Percentiles rank a stretch among this genome's conserved stretches.
Conservation (phyloP, 1,140 invertebrate species). For the Aethina tumida region DNA sequence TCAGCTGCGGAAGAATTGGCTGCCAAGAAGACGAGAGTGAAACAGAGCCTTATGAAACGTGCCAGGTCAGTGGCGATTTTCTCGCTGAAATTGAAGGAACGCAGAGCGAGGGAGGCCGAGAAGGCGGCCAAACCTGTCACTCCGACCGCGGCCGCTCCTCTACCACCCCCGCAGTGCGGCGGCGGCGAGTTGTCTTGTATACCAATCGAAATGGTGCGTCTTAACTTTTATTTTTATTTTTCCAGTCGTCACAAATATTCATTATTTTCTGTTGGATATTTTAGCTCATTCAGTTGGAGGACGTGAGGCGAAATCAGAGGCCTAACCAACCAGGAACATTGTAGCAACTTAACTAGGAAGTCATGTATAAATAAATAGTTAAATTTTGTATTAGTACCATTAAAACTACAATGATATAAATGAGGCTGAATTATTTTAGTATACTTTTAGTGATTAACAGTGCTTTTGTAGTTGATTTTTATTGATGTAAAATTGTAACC, state of each 20-base stretch:
- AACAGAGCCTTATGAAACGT: constrained; percentile 65
- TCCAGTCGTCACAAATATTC: constrained; percentile 1
- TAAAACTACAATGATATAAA: too few species aligned
- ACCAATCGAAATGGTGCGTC: constrained; percentile 60
- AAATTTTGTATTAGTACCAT: too few species aligned
- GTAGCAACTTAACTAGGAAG: constrained; percentile 15
- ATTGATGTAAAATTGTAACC: too few species aligned
- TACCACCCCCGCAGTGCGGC: constrained; percentile 48
- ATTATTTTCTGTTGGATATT: background rate
- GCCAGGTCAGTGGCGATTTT: constrained; percentile 74
- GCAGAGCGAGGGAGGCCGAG: constrained; percentile 60
- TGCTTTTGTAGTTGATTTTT: too few species aligned
- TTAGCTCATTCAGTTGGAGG: constrained; percentile 54
- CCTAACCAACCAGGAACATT: constrained; percentile 26
- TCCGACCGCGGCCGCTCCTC: constrained; percentile 33
- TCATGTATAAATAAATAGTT: too few species aligned
- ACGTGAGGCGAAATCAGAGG: constrained; percentile 37
- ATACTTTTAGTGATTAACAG: too few species aligned
- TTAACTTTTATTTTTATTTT: constrained; percentile 1
- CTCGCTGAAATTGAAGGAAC: constrained; percentile 64
- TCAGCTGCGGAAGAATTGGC: constrained; percentile 44
- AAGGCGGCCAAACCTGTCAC: constrained; percentile 42
- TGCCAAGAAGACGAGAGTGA: constrained; percentile 58
- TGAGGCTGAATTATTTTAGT: too few species aligned
- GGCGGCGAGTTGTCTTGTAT: constrained; percentile 72